Percentiles rank a stretch among this genome's conserved stretches.
phyloP scores from a whole-genome alignment of 2,797 vertebrate species.

The Cynopterus sphinx region DNA sequence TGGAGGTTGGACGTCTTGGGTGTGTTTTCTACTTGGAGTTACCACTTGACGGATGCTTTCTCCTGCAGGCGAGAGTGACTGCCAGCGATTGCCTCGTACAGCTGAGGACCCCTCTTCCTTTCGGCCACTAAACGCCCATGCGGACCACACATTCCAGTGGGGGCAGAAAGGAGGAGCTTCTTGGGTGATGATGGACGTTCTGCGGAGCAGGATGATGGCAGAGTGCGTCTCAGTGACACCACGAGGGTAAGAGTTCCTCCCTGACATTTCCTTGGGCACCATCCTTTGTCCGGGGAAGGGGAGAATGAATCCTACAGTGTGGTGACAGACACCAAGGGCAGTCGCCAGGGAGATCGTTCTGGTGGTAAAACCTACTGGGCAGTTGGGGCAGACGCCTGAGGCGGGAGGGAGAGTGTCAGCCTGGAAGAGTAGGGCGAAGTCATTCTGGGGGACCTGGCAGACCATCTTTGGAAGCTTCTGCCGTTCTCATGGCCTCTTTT shows the following conservation, averaged over 20 bases:
- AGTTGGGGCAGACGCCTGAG: not conserved
- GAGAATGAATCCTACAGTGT: not conserved
- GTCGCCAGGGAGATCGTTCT: not conserved
- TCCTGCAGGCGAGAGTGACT: slow-evolving; percentile 44
- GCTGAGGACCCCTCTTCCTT: not conserved
- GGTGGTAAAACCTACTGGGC: not conserved
- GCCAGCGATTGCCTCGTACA: not conserved
- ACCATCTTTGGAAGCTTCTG: not conserved
- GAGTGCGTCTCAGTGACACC: slow-evolving; percentile 20
- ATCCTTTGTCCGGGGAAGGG: not conserved
- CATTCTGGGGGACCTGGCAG: rapidly evolving
- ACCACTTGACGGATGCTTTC: not conserved
- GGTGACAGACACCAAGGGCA: not conserved
- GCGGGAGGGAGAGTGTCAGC: not conserved
- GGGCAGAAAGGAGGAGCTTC: not conserved
- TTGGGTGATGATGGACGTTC: slow-evolving; percentile 60
- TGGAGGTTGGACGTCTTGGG: not conserved
- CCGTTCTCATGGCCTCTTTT: not conserved
- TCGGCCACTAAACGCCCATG: not conserved
- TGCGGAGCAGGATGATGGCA: slow-evolving; percentile 70
- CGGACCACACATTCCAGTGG: not conserved
- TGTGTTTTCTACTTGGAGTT: not conserved
- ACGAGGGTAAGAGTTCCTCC: slow-evolving; percentile 64
- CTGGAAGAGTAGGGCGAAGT: not conserved
- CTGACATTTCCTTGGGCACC: not conserved